Base-by-base conservation (phyloP, 2,797 vertebrate species). In the Gymnoscopelus microlampas region DNA sequence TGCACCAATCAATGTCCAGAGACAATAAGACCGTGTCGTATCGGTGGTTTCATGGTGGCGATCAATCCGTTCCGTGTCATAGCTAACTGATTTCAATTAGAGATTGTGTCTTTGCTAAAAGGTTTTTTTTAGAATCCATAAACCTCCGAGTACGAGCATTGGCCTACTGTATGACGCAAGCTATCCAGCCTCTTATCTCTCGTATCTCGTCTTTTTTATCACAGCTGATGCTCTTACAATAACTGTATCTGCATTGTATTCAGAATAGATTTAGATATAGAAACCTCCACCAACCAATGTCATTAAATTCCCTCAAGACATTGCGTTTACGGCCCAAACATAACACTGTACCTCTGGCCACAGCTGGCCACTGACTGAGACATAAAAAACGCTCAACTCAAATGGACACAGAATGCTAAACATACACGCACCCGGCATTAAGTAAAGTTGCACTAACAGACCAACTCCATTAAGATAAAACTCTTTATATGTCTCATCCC, bases 401-500 rank as follows among this genome's bases (percentile, higher is more conserved):
- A 29, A 29, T 4, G 26, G 26, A 29, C 35, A 15, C n/a, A 35
- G n/a, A 47, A 47, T 5, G 47, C 15, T 15, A 23, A n/a, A 60
- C n/a, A 60, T 15, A 47, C 11, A 47, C 19, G 19, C 19, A 19
- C 23, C 67, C 14, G 26, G 58, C 47, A 71, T 53, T 71, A 60
- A 48, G 23, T n/a, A 66, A 66, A 51, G 11, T 35, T 35, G 35
- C 35, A 35, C 6, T 63, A 53, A 54, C 53, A 47, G 6, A 53
- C 54, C 56, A n/a, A 44, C 39, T 10, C 39, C 39, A 44, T 44
- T 44, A 44, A 8, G 7, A 44, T 44, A 9, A 44, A 44, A 44
- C 39, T 44, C 24, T 73, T 74, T 68, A 70, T 80, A 60, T 58
- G 76, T 68, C 72, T 81, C 66, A 76, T 66, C 35, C 70, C 12